A percentile compares a stretch with the other conserved stretches of the same genome.
Evolutionary conservation across 2,888 invertebrate species (phyloP).

Genomic region (Drosophila mayaguana): DNA sequence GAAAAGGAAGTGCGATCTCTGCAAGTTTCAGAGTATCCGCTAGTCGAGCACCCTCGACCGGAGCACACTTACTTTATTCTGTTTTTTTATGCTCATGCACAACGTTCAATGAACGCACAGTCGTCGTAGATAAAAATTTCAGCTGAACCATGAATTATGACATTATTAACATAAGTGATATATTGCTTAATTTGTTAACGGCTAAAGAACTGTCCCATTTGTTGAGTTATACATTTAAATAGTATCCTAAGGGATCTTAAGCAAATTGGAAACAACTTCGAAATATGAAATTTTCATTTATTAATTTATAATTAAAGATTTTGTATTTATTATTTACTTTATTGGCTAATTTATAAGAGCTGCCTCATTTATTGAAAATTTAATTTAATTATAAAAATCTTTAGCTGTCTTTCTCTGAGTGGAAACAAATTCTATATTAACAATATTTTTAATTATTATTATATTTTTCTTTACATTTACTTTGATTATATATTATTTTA

Average conservation of each 20-base stretch:
- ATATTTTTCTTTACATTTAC: too few relatives aligned
- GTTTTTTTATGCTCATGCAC: slow-evolving; percentile 20
- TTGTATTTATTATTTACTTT: slow-evolving; percentile 7
- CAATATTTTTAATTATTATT: too few relatives aligned
- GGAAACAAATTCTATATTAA: too few relatives aligned
- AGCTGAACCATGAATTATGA: slow-evolving; percentile 35
- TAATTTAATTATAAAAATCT: not conserved
- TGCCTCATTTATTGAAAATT: not conserved
- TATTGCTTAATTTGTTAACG: slow-evolving; percentile 15
- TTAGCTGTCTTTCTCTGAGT: too few relatives aligned
- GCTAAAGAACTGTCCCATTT: not conserved
- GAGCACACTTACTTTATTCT: too few relatives aligned
- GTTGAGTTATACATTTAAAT: not conserved
- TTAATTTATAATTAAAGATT: too few relatives aligned
- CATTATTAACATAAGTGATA: slow-evolving; percentile 23
- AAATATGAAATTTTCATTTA: too few relatives aligned
- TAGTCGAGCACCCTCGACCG: too few relatives aligned
- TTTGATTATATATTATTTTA: too few relatives aligned
- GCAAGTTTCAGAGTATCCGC: too few relatives aligned
- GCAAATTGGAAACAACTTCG: not conserved
- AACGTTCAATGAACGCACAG: slow-evolving; percentile 48
- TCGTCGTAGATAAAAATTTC: slow-evolving; percentile 15
- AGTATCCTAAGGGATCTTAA: not conserved
- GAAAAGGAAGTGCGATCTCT: too few relatives aligned
- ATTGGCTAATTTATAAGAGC: slow-evolving; percentile 9